Evolutionary conservation across 2,797 vertebrate species (phyloP), one percentile per base, ranked within the genome.

Genomic region (Thripadectes ignobilis): DNA sequence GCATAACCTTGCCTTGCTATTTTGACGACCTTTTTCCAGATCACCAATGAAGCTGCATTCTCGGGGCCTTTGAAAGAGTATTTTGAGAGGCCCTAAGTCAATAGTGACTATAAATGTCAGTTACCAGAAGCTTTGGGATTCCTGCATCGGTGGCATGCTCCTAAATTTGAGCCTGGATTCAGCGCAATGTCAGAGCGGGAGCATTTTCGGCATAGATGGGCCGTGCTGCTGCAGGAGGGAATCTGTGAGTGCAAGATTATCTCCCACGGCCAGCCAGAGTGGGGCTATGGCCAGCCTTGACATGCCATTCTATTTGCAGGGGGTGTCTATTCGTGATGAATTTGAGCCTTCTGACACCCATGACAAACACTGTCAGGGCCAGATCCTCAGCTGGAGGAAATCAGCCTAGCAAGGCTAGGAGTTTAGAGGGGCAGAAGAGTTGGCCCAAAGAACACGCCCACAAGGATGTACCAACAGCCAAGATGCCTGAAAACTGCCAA

Each of bases 111-210:
- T 97, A 98, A 98, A 98, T 98, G 97, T 96, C 95, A 87, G 96
- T 97, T 95, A 92, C 94, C 74, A 69, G 95, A 97, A 98, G 98
- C 98, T 98, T 98, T 98, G 96, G 93, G 98, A 99, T 99, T 98
- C 98, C 98, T 97, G 96, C 97, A 96, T 96, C 97, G 95, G 97
- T 98, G 97, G 96, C 87, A 88, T 97, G 97, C 98, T 98, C 98
- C 98, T 98, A 97, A 97, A 98, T 97, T 97, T 97, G 97, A 97
- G 97, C 97, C 95, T 83, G 96, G 93, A 97, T 96, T 96, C 92
- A 96, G 9, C 29, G 87, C 88, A 86, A 38, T 95, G 89, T 93
- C 97, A 84, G 89, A 96, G 95, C 75, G 91, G 51, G 94, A 95
- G 90, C 95, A 98, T 97, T 97, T 98, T 97, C 86, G 30, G 93